phyloP scores from a whole-genome alignment of 2,113 vertebrate genomes.

The Ranitomeya imitator region DNA sequence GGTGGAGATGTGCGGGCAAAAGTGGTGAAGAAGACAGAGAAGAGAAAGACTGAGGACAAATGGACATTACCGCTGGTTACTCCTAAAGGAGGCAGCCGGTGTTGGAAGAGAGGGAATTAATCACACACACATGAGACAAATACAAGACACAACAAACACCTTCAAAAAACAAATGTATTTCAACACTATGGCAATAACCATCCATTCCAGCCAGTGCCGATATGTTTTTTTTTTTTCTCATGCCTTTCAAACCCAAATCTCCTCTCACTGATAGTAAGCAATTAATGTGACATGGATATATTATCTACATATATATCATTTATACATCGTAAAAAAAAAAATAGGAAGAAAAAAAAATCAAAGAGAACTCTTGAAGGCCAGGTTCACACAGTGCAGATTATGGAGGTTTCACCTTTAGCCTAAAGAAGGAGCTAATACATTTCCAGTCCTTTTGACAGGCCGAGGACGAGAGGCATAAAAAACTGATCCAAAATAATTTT shows the following conservation, averaged over 20 bases:
- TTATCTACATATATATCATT: not conserved
- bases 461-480: no score
- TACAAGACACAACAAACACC: constrained; percentile 25
- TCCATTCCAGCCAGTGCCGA: not conserved
- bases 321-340: not conserved
- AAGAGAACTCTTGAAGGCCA: not conserved
- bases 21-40: constrained; percentile 39
- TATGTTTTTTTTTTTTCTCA: not conserved
- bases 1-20: not conserved
- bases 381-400: not conserved
- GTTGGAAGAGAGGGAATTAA: constrained; percentile 48
- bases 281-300: not conserved
- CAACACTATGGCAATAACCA: not conserved
- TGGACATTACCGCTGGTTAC: constrained; percentile 57
- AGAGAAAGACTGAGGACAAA: constrained; percentile 43
- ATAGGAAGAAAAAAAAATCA: not conserved
- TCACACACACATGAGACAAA: constrained; percentile 47
- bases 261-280: not conserved
- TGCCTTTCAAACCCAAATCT: not conserved
- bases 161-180: not conserved
- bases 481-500: no score
- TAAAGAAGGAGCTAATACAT: not conserved
- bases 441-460: no score
- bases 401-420: not conserved
- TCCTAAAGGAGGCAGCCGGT: constrained; percentile 52